Conservation (phyloP, 2,797 vertebrate genomes). For the Momotus momota region DNA sequence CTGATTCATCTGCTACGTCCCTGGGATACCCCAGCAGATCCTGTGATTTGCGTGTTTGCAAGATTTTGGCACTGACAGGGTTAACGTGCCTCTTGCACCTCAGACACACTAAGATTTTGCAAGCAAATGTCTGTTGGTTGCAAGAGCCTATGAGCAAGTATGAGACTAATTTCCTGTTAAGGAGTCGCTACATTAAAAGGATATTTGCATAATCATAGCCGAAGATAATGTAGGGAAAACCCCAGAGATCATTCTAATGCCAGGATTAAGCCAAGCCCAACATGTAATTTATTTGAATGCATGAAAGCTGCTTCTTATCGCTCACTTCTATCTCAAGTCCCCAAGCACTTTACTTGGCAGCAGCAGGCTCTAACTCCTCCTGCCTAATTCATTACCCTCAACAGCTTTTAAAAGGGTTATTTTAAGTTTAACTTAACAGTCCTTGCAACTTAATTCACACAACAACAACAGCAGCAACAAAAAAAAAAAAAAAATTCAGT, state of each 20-base stretch:
- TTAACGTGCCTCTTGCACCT: constrained; percentile 40
- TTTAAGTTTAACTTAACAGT: constrained; percentile 71
- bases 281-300: constrained; percentile 63
- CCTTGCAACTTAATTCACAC: constrained; percentile 41
- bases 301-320: constrained; percentile 67
- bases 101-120: constrained; percentile 56
- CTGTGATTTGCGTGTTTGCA: constrained; percentile 32
- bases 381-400: constrained; percentile 69
- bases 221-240: constrained; percentile 76
- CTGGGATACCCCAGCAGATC: not conserved
- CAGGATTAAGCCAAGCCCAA: constrained; percentile 71
- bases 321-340: constrained; percentile 70
- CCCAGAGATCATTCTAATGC: constrained; percentile 68
- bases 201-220: constrained; percentile 79
- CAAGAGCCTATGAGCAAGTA: constrained; percentile 35
- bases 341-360: constrained; percentile 67
- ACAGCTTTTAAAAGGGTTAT: constrained; percentile 73
- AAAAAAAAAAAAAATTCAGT: constrained; percentile 56
- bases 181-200: constrained; percentile 71
- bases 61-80: not conserved
- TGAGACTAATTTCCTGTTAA: constrained; percentile 72
- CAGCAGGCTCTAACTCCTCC: constrained; percentile 43
- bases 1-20: constrained; percentile 25
- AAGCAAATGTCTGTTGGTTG: constrained; percentile 53
- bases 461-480: not conserved